Percentiles rank a stretch among this genome's conserved stretches.
phyloP scores from a whole-genome alignment of 2,797 vertebrate species.

The Sternotherus odoratus region DNA sequence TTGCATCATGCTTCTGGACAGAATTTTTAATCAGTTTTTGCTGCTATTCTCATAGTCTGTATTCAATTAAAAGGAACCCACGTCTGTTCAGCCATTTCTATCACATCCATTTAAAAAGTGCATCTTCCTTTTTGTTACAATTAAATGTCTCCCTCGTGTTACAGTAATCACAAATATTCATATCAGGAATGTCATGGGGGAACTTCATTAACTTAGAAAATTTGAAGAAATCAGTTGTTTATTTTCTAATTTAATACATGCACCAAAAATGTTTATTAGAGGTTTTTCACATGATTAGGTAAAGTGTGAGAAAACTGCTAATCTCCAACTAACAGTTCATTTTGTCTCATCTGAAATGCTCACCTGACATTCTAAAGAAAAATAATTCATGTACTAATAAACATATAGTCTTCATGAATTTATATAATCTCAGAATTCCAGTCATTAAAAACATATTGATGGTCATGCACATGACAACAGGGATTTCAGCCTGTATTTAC shows the following conservation, averaged over 20 bases:
- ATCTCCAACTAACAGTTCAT: conserved; percentile 15
- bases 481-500: not conserved
- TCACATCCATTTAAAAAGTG: not conserved
- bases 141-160: conserved; percentile 38
- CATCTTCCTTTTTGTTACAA: not conserved
- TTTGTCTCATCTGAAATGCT: conserved; percentile 11
- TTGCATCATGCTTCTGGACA: not conserved
- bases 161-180: conserved; percentile 27
- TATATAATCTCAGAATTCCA: conserved; percentile 34
- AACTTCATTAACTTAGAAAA: conserved; percentile 54
- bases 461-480: not conserved
- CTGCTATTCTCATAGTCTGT: not conserved
- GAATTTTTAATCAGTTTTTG: not conserved
- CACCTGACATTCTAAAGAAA: not conserved
- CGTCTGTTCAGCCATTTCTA: not conserved
- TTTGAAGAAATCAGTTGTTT: not conserved
- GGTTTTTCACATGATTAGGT: conserved; percentile 6
- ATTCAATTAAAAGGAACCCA: not conserved
- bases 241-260: conserved; percentile 30
- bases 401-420: conserved; percentile 53
- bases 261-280: not conserved
- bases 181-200: conserved; percentile 32
- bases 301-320: conserved; percentile 43
- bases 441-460: conserved; percentile 1
- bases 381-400: not conserved